Base-by-base conservation (phyloP, 2,113 vertebrate genomes). In the Poeciliopsis prolifica region DNA sequence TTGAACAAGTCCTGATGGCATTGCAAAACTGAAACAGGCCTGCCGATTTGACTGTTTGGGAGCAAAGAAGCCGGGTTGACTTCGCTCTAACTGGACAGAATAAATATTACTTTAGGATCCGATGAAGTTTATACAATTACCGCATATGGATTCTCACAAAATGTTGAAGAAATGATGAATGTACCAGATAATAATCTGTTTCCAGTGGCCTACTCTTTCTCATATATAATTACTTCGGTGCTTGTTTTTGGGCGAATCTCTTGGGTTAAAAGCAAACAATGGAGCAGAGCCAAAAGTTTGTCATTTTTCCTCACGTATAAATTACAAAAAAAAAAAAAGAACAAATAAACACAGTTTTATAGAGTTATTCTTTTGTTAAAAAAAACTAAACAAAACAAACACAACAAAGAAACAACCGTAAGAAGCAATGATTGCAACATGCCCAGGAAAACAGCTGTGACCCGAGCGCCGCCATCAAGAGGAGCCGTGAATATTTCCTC, bases 401-500 rank as follows among this genome's bases (percentile, higher is more conserved):
- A 24, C 17, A 9, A 24, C 6, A 54, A 54, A 58, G 17, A 58
- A 58, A 24, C n/a, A 35, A 35, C 3, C 30, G 29, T 9, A 58
- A 10, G 24, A 58, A 61, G 13, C 11, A 84, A 90, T 86, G 77
- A 86, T 8, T 73, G 77, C 30, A n/a, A 67, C 77, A 75, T 26
- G 62, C 68, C 79, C 44, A 54, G 79, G 70, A 79, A 75, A 88
- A 83, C 82, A 64, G 68, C 70, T 68, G 75, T 83, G 70, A 86
- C 88, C 79, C 19, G 26, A 33, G 78, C 64, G 78, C 79, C 10
- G 71, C 74, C 68, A 63, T 44, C 73, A 44, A 42, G 77, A 81
- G 77, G 77, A 81, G 22, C 28, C 60, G 48, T 75, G 68, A 74
- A 79, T 83, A 81, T 85, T 86, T 86, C 72, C 81, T 81, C 67